Conservation (phyloP, 2,113 vertebrate genomes). For the Bombycilla garrulus region DNA sequence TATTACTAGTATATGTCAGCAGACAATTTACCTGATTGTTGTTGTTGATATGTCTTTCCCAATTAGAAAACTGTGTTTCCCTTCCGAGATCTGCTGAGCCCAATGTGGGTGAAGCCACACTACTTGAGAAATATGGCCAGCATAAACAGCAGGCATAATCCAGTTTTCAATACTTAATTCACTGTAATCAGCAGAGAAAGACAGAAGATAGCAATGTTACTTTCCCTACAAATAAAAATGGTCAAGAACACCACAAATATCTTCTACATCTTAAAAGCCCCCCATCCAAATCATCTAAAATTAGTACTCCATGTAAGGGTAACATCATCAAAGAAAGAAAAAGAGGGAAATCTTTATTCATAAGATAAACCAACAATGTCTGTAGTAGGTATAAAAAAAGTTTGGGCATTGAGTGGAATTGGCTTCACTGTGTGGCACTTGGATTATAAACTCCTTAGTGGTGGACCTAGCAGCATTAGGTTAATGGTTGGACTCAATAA, state of each 20-base stretch:
- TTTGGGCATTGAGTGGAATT: background rate
- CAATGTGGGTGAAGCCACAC: slow-evolving; percentile 92
- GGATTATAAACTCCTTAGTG: background rate
- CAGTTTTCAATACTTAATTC: slow-evolving; percentile 98
- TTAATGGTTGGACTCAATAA: background rate
- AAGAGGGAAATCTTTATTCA: background rate
- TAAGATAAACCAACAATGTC: background rate
- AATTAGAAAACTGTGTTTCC: slow-evolving; percentile 85
- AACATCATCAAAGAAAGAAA: background rate
- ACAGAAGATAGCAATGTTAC: background rate
- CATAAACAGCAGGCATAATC: slow-evolving; percentile 98
- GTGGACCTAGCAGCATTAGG: background rate
- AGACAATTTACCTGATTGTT: slow-evolving; percentile 87
- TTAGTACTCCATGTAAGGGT: background rate
- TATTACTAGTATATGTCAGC: background rate
- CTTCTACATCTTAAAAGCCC: background rate
- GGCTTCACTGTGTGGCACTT: background rate
- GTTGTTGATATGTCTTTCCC: slow-evolving; percentile 91
- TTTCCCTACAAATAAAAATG: background rate
- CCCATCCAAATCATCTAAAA: background rate
- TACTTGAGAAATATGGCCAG: slow-evolving; percentile 90
- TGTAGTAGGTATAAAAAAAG: background rate
- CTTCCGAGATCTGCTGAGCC: slow-evolving; percentile 93
- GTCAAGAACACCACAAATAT: background rate
- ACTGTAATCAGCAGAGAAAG: slow-evolving; percentile 63